A percentile compares a stretch with the other conserved stretches of the same genome.
Evolutionary conservation across 2,113 vertebrate species (phyloP).

Genomic region (Butastur rufipennis): DNA sequence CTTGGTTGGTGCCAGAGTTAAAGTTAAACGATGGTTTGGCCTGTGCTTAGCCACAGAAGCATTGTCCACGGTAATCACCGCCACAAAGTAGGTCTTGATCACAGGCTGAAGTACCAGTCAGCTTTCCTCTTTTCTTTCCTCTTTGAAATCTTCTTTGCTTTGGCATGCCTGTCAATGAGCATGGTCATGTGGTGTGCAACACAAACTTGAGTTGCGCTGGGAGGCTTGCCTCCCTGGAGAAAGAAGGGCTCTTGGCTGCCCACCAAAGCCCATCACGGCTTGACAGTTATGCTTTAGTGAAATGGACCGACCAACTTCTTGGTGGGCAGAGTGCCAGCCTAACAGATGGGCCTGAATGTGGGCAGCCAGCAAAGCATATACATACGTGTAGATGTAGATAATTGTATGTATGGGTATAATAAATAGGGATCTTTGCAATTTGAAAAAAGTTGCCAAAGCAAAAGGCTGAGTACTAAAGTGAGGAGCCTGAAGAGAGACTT

Average conservation of each 20-base stretch:
- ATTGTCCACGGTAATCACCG: background rate
- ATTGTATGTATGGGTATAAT: background rate
- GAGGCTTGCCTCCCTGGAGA: background rate
- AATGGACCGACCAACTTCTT: conserved; percentile 37
- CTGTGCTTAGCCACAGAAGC: background rate
- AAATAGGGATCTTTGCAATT: background rate
- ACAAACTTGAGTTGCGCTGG: background rate
- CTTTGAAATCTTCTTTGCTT: conserved; percentile 42
- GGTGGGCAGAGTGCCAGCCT: conserved; percentile 59
- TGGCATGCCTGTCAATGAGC: conserved; percentile 34
- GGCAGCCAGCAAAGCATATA: conserved; percentile 27
- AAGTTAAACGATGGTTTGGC: background rate
- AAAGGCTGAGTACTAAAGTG: background rate
- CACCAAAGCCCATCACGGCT: conserved; percentile 45
- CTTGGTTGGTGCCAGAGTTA: background rate
- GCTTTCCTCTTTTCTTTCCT: conserved; percentile 9
- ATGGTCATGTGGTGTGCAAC: conserved; percentile 29
- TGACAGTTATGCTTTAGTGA: conserved; percentile 38
- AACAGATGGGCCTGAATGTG: conserved; percentile 67
- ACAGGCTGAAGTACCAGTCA: conserved; percentile 3
- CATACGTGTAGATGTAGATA: conserved; percentile 1
- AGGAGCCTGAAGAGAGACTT: background rate
- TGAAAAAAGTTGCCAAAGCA: background rate
- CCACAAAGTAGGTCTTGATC: conserved; percentile 5
- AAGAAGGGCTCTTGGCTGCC: conserved; percentile 54